phyloP scores from a whole-genome alignment of 2,888 invertebrate species.

The Drosophila monieri region DNA sequence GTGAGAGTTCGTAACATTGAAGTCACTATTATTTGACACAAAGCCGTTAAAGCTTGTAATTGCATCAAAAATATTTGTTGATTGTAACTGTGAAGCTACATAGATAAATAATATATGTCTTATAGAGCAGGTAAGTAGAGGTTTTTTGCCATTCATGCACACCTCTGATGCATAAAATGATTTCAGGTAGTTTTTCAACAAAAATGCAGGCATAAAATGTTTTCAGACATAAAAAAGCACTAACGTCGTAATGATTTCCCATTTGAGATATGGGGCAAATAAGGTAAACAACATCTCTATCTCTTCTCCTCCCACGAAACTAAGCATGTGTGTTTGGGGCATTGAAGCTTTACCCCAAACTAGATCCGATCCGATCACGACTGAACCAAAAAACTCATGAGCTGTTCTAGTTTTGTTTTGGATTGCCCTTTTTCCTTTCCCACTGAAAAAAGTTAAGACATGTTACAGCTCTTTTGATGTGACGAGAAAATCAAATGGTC shows the following conservation, averaged over 20 bases:
- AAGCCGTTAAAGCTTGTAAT: conserved; percentile 68
- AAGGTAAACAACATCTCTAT: conserved; percentile 29
- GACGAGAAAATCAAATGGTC: conserved; percentile 39
- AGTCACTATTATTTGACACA: background rate
- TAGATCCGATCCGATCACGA: conserved; percentile 34
- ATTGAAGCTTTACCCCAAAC: conserved; percentile 46
- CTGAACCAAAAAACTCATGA: conserved; percentile 35
- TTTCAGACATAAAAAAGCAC: conserved; percentile 8
- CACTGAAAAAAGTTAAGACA: conserved; percentile 60
- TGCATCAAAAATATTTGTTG: conserved; percentile 66
- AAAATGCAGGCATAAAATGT: conserved; percentile 67
- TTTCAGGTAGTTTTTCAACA: conserved; percentile 68
- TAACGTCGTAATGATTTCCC: conserved; percentile 72
- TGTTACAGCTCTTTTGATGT: conserved; percentile 67
- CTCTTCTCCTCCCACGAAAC: conserved; percentile 32
- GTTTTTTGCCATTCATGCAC: no score
- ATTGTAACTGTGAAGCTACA: conserved; percentile 29
- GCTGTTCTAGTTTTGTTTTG: conserved; percentile 61
- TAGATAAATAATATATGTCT: background rate
- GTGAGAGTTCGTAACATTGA: background rate
- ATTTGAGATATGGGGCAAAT: conserved; percentile 73
- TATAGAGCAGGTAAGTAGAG: no score
- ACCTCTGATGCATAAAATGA: conserved; percentile 67
- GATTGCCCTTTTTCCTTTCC: conserved; percentile 59
- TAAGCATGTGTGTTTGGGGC: conserved; percentile 25